A percentile compares a stretch with the other conserved stretches of the same genome.
These are phyloP conservation scores for Poeciliopsis prolifica DNA, from an alignment of 2,113 vertebrate genomes.

Conservation along the genomic window DNA sequence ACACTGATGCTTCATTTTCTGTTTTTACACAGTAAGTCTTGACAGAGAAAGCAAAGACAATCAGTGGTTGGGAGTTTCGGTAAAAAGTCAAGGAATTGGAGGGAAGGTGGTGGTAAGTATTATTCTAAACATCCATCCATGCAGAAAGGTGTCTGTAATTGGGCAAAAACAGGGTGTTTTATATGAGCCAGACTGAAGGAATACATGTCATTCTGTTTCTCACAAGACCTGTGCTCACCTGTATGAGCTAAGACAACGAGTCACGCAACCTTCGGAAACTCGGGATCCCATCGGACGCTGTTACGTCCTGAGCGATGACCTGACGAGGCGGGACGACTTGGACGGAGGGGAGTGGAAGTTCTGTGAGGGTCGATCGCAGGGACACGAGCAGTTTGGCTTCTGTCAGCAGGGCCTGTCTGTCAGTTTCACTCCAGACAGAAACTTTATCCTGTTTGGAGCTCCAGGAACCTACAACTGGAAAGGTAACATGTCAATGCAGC, in stretches of 20 bases:
- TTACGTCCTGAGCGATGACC: conserved; percentile 92
- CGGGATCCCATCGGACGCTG: conserved; percentile 92
- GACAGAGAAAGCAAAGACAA: conserved; percentile 92
- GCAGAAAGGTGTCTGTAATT: too few relatives aligned
- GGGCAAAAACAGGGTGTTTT: background rate
- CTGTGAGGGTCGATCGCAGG: conserved; percentile 90
- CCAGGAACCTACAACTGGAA: conserved; percentile 98
- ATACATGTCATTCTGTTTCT: background rate
- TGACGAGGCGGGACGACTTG: conserved; percentile 85
- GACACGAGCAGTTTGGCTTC: conserved; percentile 94
- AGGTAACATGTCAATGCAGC: conserved; percentile 78
- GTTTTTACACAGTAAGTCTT: conserved; percentile 72
- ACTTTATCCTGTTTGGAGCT: conserved; percentile 91
- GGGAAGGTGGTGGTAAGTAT: conserved; percentile 93
- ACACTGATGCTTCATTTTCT: conserved; percentile 23
- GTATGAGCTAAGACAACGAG: conserved; percentile 89
- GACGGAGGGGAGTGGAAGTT: conserved; percentile 97
- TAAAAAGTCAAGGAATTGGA: conserved; percentile 91
- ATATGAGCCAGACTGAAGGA: background rate
- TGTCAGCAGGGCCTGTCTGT: conserved; percentile 94
- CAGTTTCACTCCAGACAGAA: conserved; percentile 91
- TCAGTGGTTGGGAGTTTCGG: conserved; percentile 94
- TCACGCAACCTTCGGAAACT: conserved; percentile 87
- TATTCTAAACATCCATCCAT: background rate
- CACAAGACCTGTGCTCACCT: conserved; percentile 91